A percentile compares a stretch with the other conserved stretches of the same genome.
phyloP scores from a whole-genome alignment of 2,113 vertebrate genomes.

The Corythoichthys haematopterus region DNA sequence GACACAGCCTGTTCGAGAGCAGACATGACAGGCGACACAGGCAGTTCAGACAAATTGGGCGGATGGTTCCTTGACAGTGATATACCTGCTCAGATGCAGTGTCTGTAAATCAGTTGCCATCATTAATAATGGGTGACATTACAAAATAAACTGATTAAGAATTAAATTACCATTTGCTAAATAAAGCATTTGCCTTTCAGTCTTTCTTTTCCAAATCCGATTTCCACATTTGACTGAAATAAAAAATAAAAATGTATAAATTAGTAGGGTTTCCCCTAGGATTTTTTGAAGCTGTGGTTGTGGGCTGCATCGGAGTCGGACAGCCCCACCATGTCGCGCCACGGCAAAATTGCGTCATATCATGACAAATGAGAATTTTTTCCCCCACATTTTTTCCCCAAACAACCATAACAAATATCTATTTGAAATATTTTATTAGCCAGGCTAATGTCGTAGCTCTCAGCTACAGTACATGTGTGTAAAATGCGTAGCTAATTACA shows the following conservation, averaged over 20 bases:
- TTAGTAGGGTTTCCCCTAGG: too few species aligned
- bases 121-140: neutral
- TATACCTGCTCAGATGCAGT: slow-evolving; percentile 30
- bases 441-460: too few species aligned
- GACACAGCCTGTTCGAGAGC: slow-evolving; percentile 33
- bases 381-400: too few species aligned
- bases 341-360: too few species aligned
- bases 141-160: neutral
- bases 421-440: too few species aligned
- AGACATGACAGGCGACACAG: slow-evolving; percentile 29
- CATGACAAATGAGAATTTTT: too few species aligned
- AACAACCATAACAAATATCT: too few species aligned
- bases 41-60: slow-evolving; percentile 29
- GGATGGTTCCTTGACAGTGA: slow-evolving; percentile 28
- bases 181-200: neutral
- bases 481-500: too few species aligned
- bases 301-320: too few species aligned
- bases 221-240: neutral
- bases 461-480: too few species aligned
- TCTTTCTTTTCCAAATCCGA: neutral
- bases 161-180: neutral
- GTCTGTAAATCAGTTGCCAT: slow-evolving; percentile 27
- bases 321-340: too few species aligned
- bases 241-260: neutral
- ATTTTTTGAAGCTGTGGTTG: too few species aligned